Conservation (phyloP, 2,797 vertebrate genomes). For the Microctenopoma lineatum region DNA sequence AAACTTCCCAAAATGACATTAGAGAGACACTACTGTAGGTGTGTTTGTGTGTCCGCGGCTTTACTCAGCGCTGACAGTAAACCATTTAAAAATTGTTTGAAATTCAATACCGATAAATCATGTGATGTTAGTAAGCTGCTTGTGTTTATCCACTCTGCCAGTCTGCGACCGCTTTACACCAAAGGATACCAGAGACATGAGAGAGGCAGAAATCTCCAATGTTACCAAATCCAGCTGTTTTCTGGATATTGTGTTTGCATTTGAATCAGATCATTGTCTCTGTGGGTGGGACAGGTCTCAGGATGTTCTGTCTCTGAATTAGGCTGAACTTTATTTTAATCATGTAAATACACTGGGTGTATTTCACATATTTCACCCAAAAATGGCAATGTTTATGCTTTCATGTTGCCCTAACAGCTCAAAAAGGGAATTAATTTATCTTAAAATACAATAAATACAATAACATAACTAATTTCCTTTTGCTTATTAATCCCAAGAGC, state of each 20-base stretch:
- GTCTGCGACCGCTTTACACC: slow-evolving; percentile 25
- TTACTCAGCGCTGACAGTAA: slow-evolving; percentile 1
- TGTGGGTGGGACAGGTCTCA: slow-evolving; percentile 36
- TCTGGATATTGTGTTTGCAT: slow-evolving; percentile 16
- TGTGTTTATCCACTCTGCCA: not conserved
- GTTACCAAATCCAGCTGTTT: slow-evolving; percentile 29
- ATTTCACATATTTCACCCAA: not conserved
- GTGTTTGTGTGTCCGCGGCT: not conserved
- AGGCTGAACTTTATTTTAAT: slow-evolving; percentile 5
- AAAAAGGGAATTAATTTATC: not conserved
- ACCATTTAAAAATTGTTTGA: slow-evolving; percentile 2
- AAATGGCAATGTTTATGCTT: not conserved
- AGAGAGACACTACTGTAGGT: not conserved
- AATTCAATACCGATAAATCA: slow-evolving; percentile 9
- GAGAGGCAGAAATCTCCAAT: not conserved
- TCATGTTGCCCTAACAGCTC: not conserved
- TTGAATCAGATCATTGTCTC: slow-evolving; percentile 14
- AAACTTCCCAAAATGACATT: not conserved
- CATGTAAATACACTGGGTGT: not conserved
- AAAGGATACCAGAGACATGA: slow-evolving; percentile 46
- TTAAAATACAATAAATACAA: not conserved
- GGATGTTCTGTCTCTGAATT: slow-evolving; percentile 10
- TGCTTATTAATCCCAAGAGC: not conserved
- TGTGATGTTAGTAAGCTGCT: not conserved
- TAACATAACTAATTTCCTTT: not conserved